Conservation (phyloP, 2,113 vertebrate species). For the Pandion haliaetus region DNA sequence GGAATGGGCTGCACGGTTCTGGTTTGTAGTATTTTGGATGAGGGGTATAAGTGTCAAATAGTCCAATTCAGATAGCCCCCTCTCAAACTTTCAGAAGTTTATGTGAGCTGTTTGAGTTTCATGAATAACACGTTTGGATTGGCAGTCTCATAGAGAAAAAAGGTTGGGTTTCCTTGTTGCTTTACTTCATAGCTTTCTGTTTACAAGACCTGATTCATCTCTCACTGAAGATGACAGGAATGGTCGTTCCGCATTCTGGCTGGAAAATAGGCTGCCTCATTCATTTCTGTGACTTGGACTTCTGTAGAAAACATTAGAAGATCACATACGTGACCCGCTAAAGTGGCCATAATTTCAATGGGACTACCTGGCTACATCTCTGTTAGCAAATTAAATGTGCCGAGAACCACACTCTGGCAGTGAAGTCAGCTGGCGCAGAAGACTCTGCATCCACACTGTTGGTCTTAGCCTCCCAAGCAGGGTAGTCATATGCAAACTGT, state of each 20-base stretch:
- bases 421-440: background rate
- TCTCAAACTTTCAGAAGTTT: background rate
- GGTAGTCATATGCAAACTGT: too few relatives aligned
- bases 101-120: background rate
- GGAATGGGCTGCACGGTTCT: background rate
- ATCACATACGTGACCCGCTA: background rate
- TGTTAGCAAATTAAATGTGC: background rate
- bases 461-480: background rate
- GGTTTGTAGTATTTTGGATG: background rate
- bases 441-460: background rate
- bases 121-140: background rate
- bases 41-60: background rate
- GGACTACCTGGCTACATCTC: background rate
- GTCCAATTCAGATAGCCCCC: background rate
- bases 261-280: background rate
- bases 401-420: background rate
- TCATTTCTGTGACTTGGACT: background rate
- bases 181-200: background rate
- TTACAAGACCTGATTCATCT: background rate
- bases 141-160: background rate
- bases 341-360: fast-evolving
- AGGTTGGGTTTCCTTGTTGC: background rate
- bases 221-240: background rate
- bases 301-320: background rate
- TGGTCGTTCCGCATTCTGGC: background rate